Evolutionary conservation across 2,797 vertebrate species (phyloP), one percentile per base, ranked within the genome.

Genomic region (Betta splendens): DNA sequence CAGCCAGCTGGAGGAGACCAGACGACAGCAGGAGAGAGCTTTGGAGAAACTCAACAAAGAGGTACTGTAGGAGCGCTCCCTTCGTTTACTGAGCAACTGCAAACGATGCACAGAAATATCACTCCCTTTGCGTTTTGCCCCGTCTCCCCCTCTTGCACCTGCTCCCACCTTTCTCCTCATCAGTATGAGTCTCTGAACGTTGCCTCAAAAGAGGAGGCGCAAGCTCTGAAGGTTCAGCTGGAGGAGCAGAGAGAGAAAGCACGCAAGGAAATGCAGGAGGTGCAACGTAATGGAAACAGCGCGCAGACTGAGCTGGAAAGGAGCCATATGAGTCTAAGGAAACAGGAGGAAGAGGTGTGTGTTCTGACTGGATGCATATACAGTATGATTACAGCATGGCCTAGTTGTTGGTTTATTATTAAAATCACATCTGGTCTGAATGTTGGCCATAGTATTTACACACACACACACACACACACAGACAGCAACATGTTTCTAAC

Each of bases 191-290:
- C 77, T 64, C 59, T 87, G 46, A 61, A 60, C 0, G 1, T 7
- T 33, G 85, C 86, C 56, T 85, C 75, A 28, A 89, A 61, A 62
- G 87, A 87, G 51, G 93, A 94, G 1, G 66, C 86, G n/a, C 86
- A 88, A 13, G 33, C 54, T 29, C 85, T 98, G 44, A 90, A 86
- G 71, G 47, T 79, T 3, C 95, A 98, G 83, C 86, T 98, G 86
- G 96, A 98, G 38, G 97, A 98, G 48, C 94, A 94, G 52, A 94
- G 90, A 74, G 97, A 97, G 53, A 92, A 91, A 55, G 88, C 93
- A 2, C 94, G 93, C 48, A 92, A 90, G 75, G 97, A 98, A 72
- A 85, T 94, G 43, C 92, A 91, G 0, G 97, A 98, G 29, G 90
- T 84, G 0, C 95, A 96, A n/a, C 94, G 93, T 29, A 91, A 92